Percentiles rank a stretch among this genome's conserved stretches.
Conservation (phyloP, 2,113 vertebrate species). For the Eubucco bourcierii region DNA sequence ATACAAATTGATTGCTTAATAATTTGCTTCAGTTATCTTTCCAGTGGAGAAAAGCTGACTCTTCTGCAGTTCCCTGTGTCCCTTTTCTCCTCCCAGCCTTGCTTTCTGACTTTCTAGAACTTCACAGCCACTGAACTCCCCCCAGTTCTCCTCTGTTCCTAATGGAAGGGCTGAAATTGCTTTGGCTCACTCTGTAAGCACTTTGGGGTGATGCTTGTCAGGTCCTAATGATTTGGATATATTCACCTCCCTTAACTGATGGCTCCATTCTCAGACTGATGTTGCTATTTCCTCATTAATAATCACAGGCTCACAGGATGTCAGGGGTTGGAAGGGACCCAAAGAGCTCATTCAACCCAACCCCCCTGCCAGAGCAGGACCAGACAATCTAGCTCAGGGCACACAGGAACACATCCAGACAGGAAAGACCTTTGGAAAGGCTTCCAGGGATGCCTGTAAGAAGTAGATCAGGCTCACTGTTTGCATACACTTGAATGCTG, state of each 20-base stretch:
- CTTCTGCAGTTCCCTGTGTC: background rate
- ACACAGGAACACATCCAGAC: no score
- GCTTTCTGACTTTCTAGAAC: background rate
- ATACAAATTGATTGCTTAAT: constrained; percentile 50
- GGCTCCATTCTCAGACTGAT: background rate
- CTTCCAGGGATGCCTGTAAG: no score
- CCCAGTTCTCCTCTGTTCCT: background rate
- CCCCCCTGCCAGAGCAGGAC: no score
- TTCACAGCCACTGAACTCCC: background rate
- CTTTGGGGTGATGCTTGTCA: background rate
- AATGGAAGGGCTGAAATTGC: background rate
- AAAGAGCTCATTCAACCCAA: no score
- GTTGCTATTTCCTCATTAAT: background rate
- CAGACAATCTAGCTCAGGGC: no score
- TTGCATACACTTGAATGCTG: no score
- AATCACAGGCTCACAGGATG: background rate
- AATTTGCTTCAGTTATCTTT: constrained; percentile 39
- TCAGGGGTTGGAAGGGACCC: no score
- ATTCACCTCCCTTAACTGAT: background rate
- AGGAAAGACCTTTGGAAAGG: no score
- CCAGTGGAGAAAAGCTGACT: background rate
- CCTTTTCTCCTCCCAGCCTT: background rate
- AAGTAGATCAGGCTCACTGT: no score
- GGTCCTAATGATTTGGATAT: background rate
- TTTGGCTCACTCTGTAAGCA: background rate